These are phyloP conservation scores for Mesocricetus auratus DNA, from an alignment of 2,113 vertebrate species.

Conservation along the genomic window DNA sequence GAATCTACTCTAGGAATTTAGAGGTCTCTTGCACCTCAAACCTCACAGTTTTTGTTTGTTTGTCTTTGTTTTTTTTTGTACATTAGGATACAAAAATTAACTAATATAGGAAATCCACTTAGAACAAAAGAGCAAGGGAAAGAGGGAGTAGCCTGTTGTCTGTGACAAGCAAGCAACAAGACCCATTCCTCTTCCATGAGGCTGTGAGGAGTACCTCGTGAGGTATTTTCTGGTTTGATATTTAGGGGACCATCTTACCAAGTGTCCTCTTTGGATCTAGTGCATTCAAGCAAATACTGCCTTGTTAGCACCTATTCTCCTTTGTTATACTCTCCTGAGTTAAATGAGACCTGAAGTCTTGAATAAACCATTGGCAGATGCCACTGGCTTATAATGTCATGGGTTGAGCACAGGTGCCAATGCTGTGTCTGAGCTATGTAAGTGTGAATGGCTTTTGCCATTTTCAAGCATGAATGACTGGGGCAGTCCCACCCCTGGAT, in stretches of 20 bases:
- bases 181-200: background rate
- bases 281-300: background rate
- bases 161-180: background rate
- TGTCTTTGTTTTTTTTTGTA: background rate
- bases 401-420: background rate
- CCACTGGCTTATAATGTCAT: background rate
- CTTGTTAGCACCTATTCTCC: background rate
- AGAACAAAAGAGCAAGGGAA: background rate
- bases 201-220: background rate
- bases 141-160: background rate
- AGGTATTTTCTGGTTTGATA: background rate
- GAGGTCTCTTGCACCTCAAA: constrained; percentile 21
- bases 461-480: background rate
- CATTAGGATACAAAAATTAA: background rate
- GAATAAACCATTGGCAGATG: background rate
- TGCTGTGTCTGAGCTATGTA: background rate
- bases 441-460: background rate
- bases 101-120: background rate
- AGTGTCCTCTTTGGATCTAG: background rate
- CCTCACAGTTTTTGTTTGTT: background rate
- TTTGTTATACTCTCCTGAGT: background rate
- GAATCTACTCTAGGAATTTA: background rate
- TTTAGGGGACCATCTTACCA: background rate
- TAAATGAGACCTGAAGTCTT: background rate
- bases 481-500: background rate